phyloP scores from a whole-genome alignment of 1,140 invertebrate species.

The Ptiloglossa arizonensis region DNA sequence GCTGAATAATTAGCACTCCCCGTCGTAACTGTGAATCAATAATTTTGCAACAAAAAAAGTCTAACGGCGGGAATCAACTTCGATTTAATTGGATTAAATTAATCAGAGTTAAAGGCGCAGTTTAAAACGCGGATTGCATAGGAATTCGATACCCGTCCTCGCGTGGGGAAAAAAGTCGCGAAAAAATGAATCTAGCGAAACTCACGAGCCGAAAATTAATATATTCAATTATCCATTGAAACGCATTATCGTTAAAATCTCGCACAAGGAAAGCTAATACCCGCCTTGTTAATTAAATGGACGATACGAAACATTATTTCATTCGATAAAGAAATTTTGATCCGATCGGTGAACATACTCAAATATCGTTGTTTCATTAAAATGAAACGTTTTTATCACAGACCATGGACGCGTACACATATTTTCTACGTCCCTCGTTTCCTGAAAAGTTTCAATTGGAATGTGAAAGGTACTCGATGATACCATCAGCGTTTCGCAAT shows the following conservation, averaged over 20 bases:
- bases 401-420: no score
- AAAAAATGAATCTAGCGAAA: slow-evolving; percentile 1
- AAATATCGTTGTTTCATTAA: no score
- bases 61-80: not conserved
- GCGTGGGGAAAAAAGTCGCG: not conserved
- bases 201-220: not conserved
- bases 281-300: no score
- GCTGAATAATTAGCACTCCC: slow-evolving; percentile 53
- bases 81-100: slow-evolving; percentile 13
- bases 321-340: no score
- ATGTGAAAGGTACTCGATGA: no score
- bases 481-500: no score
- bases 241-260: not conserved
- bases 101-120: not conserved
- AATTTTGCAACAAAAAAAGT: slow-evolving; percentile 17
- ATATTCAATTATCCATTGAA: not conserved
- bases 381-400: no score
- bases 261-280: no score
- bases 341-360: no score
- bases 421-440: no score
- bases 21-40: slow-evolving; percentile 5
- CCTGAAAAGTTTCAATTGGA: no score
- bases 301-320: no score
- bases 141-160: not conserved
- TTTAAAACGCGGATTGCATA: not conserved